Conservation (phyloP, 2,113 vertebrate species). For the Brachionichthys hirsutus region DNA sequence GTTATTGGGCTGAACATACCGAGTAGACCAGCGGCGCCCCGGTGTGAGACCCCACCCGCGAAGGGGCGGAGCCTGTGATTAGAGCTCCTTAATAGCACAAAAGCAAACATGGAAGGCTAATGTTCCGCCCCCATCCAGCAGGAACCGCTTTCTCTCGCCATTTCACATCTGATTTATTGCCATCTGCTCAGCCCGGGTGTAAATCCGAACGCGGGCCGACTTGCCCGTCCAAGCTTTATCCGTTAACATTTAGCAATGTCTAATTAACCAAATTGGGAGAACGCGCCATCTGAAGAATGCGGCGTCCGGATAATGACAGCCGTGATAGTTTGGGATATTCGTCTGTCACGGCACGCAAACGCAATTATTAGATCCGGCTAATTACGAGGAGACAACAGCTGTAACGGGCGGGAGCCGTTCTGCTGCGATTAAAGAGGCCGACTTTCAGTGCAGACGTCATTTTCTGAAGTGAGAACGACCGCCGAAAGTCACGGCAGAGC, state of each 20-base stretch:
- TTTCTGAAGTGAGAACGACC: constrained; percentile 21
- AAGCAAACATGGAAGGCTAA: constrained; percentile 22
- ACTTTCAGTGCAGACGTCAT: constrained; percentile 15
- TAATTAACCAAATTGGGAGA: constrained; percentile 69
- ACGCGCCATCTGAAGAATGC: constrained; percentile 41
- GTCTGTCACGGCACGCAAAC: constrained; percentile 64
- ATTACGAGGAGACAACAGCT: constrained; percentile 65
- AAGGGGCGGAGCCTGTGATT: no score
- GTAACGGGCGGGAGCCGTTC: constrained; percentile 42
- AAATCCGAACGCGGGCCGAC: constrained; percentile 65
- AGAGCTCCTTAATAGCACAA: neutral
- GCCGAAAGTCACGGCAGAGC: constrained; percentile 31
- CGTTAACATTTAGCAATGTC: constrained; percentile 71
- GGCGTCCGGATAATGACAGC: constrained; percentile 58
- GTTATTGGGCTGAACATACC: no score
- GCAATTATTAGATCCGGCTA: constrained; percentile 70
- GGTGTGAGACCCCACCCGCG: no score
- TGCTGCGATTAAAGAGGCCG: constrained; percentile 53
- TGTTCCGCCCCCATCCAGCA: constrained; percentile 18
- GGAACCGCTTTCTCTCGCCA: constrained; percentile 22
- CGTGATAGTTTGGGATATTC: constrained; percentile 66
- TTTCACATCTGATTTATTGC: constrained; percentile 67
- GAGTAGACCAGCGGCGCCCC: no score
- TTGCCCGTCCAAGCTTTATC: constrained; percentile 66
- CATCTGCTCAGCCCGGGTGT: constrained; percentile 67